Conservation (phyloP, 2,888 invertebrate genomes). For the Leptopilina syphax region DNA sequence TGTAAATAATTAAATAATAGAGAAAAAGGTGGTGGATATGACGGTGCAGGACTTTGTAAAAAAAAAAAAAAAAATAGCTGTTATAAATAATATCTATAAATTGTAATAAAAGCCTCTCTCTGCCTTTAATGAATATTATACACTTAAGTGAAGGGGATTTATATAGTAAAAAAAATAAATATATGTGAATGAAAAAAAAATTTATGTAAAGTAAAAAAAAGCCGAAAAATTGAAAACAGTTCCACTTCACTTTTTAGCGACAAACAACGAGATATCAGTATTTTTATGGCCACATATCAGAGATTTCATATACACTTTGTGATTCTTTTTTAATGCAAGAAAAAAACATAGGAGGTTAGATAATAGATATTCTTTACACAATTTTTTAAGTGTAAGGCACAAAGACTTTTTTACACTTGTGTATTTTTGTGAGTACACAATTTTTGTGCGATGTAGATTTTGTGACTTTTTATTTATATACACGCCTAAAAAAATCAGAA, state of each 20-base stretch:
- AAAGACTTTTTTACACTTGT: constrained; percentile 13
- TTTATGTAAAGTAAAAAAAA: background rate
- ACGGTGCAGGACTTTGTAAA: constrained; percentile 42
- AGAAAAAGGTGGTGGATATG: constrained; percentile 38
- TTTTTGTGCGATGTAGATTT: constrained; percentile 27
- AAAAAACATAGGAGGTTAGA: constrained; percentile 21
- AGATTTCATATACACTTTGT: constrained; percentile 38
- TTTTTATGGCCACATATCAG: constrained; percentile 54
- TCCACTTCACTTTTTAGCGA: constrained; percentile 30
- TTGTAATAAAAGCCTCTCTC: constrained; percentile 44
- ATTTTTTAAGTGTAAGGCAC: constrained; percentile 9
- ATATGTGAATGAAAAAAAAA: background rate
- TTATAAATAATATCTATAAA: constrained; percentile 36
- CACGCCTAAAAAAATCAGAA: constrained; percentile 18
- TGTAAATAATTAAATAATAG: constrained; percentile 41
- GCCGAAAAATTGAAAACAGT: background rate
- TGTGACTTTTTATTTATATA: constrained; percentile 40
- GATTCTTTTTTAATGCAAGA: constrained; percentile 39
- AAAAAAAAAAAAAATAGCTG: constrained; percentile 29
- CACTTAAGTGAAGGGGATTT: constrained; percentile 47
- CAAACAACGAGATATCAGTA: constrained; percentile 48
- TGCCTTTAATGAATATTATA: constrained; percentile 46
- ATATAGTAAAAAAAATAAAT: constrained; percentile 33
- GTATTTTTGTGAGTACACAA: constrained; percentile 31
- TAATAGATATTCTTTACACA: background rate